These are phyloP conservation scores for Mongoloraphidia duomilia DNA, from an alignment of 2,888 invertebrate species.

Conservation along the genomic window DNA sequence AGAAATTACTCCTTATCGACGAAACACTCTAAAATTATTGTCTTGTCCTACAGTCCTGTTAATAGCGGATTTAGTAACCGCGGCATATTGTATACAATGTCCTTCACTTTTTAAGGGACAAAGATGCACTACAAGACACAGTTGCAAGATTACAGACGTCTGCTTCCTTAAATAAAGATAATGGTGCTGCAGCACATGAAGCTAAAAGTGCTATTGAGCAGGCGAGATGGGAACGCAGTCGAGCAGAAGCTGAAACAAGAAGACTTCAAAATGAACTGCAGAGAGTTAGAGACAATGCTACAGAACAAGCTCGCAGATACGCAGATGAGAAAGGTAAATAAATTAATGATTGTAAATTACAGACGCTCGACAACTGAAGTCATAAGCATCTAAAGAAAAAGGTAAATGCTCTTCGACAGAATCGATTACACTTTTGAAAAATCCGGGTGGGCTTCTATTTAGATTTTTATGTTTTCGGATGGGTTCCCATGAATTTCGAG, in stretches of 20 bases:
- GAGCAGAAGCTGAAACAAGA: slow-evolving; percentile 59
- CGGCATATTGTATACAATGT: too few relatives aligned
- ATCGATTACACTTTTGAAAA: too few relatives aligned
- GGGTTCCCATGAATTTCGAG: too few relatives aligned
- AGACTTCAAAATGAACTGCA: slow-evolving; percentile 64
- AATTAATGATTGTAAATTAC: slow-evolving; percentile 34
- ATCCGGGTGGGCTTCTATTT: too few relatives aligned
- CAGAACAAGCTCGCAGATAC: slow-evolving; percentile 32
- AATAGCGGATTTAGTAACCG: too few relatives aligned
- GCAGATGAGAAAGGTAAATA: slow-evolving; percentile 59
- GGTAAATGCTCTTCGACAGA: too few relatives aligned
- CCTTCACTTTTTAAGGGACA: slow-evolving; percentile 36
- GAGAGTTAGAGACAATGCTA: slow-evolving; percentile 22
- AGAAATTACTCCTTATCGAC: too few relatives aligned
- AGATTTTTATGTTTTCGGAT: too few relatives aligned
- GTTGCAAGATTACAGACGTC: slow-evolving; percentile 51
- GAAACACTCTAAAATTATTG: too few relatives aligned
- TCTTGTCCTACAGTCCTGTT: too few relatives aligned
- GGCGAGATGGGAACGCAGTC: slow-evolving; percentile 61
- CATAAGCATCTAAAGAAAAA: slow-evolving; percentile 37
- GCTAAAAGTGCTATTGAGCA: slow-evolving; percentile 57
- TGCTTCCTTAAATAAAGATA: slow-evolving; percentile 47
- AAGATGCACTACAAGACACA: slow-evolving; percentile 49
- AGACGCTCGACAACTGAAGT: too few relatives aligned
- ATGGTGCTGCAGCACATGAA: slow-evolving; percentile 45